phyloP scores from a whole-genome alignment of 2,888 invertebrate genomes.

The Protodeltote pygarga region DNA sequence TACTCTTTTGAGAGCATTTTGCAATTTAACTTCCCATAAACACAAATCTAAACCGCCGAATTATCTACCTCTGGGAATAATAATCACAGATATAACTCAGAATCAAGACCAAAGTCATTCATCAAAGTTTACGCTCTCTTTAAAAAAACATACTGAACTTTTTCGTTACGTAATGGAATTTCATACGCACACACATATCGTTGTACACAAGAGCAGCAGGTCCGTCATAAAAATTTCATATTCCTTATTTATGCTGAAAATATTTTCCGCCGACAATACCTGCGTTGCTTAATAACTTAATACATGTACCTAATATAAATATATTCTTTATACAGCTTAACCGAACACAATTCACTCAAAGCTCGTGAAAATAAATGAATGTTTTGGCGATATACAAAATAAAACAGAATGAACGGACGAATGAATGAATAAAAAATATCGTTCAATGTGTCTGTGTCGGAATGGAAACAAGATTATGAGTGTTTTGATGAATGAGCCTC shows the following conservation, averaged over 20 bases:
- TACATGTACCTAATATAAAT: constrained; percentile 21
- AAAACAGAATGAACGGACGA: constrained; percentile 46
- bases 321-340: constrained; percentile 12
- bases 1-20: too few species aligned
- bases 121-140: too few species aligned
- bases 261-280: constrained; percentile 10
- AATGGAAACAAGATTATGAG: constrained; percentile 70
- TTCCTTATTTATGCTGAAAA: constrained; percentile 3
- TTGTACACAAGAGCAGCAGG: constrained; percentile 1
- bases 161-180: too few species aligned
- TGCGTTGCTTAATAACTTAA: constrained; percentile 21
- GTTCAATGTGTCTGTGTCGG: constrained; percentile 66
- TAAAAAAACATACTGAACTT: too few species aligned
- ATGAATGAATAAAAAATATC: constrained; percentile 65
- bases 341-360: constrained; percentile 33
- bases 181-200: neutral
- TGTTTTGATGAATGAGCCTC: constrained; percentile 72
- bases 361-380: constrained; percentile 39
- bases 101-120: too few species aligned
- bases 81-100: too few species aligned
- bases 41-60: too few species aligned
- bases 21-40: too few species aligned
- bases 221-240: constrained; percentile 6
- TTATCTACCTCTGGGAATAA: too few species aligned
- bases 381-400: constrained; percentile 41